These are phyloP conservation scores for Anguilla megastoma DNA, from an alignment of 2,797 vertebrate genomes.

Conservation along the genomic window DNA sequence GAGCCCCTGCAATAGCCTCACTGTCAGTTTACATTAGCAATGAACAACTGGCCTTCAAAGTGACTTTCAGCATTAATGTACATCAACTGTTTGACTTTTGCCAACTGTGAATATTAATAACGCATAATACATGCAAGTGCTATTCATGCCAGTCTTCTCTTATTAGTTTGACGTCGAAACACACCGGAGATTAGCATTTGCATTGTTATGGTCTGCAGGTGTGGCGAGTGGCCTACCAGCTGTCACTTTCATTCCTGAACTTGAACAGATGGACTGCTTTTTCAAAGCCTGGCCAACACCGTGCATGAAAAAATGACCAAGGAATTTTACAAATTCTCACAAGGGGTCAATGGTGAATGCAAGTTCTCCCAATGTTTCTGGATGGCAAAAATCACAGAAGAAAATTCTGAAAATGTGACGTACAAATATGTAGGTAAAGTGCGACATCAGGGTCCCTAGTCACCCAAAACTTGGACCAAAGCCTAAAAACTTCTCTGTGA, in stretches of 20 bases:
- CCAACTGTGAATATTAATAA: conserved; percentile 5
- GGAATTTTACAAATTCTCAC: background rate
- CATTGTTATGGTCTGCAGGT: conserved; percentile 2
- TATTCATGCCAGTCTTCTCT: background rate
- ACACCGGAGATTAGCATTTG: background rate
- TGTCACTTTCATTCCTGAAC: conserved; percentile 6
- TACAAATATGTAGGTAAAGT: too few species aligned
- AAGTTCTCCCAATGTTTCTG: background rate
- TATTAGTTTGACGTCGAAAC: background rate
- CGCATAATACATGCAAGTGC: background rate
- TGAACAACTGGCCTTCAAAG: conserved; percentile 8
- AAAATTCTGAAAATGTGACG: background rate
- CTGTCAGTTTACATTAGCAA: background rate
- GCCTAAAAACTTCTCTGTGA: too few species aligned
- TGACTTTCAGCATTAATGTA: conserved; percentile 10
- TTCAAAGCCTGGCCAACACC: background rate
- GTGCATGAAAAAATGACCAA: background rate
- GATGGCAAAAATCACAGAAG: background rate
- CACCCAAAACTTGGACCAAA: too few species aligned
- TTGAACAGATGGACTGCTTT: background rate
- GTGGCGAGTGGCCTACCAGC: background rate
- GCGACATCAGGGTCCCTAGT: too few species aligned
- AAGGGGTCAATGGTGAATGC: background rate
- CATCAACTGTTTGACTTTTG: conserved; percentile 1
- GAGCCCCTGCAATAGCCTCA: background rate